Evolutionary conservation across 1,140 invertebrate genomes (phyloP), one percentile per base, ranked within the genome.

Genomic region (Hycleus cichorii): DNA sequence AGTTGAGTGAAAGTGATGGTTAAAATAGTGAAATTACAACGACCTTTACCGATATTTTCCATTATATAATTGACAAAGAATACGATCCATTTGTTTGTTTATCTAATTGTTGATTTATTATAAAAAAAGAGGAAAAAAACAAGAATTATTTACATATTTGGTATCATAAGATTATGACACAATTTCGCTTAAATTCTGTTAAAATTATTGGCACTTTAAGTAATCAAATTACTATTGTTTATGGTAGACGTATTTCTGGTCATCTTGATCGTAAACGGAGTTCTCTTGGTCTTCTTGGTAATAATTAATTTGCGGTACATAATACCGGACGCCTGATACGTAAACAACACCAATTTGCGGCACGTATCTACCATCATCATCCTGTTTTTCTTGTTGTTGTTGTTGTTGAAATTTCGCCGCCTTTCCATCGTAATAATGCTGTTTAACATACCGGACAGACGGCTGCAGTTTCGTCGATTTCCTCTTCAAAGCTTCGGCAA

Each of bases 301-400:
- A 59, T 68, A 65, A 61, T 64, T 55, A 38, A 72, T 57, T 58
- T 72, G 68, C 42, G 72, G 72, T 8, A 74, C 65, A 45, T 74
- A 74, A 50, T 74, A 74, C 49, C 70, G 60, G 9, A 73, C 62
- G 7, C 72, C 72, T 9, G 71, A 54, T 7, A 72, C 72, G 61
- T 69, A 72, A 11, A 72, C 54, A 9, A 74, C 47, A 9, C 72
- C 72, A 57, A 74, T 72, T 62, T 70, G 59, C 4, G 72, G 72
- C 18, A 73, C 71, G 10, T 53, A 64, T 45, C 68, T 67, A 8
- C n/a, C 10, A 7, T 49, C 9, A 44, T 51, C 12, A 57, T 18
- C 18, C 1, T 59, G 18, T 56, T 43, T 25, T 59, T 12, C 12
- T 12, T 59, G 18, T 56, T 43, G 32, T 32, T 43, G 32, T 32